phyloP scores from a whole-genome alignment of 2,797 vertebrate species.

The Percopsis omiscomaycus region DNA sequence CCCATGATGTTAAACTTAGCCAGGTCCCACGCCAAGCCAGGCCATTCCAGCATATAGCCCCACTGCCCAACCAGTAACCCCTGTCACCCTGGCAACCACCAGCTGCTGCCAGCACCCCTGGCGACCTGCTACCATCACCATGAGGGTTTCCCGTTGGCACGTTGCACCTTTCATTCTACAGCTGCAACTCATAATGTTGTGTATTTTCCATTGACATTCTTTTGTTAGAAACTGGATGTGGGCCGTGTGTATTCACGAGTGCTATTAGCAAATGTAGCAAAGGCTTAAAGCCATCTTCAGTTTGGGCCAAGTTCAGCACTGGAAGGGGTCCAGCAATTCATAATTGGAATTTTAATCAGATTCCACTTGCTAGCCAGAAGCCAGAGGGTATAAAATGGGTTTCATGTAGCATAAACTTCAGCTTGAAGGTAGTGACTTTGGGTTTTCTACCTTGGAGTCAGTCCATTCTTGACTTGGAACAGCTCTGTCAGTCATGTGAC shows the following conservation, averaged over 20 bases:
- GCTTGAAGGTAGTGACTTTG: not conserved
- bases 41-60: slow-evolving; percentile 47
- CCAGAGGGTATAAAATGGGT: slow-evolving; percentile 4
- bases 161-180: not conserved
- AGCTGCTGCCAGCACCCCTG: slow-evolving; percentile 59
- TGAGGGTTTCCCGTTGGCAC: slow-evolving; percentile 1
- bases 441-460: not conserved
- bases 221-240: slow-evolving; percentile 8
- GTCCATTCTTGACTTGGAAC: not conserved
- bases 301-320: not conserved
- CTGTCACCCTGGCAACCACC: slow-evolving; percentile 50
- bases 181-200: not conserved
- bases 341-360: slow-evolving; percentile 17
- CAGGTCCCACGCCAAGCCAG: slow-evolving; percentile 20
- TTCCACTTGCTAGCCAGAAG: not conserved
- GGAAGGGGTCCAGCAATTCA: not conserved
- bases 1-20: slow-evolving; percentile 31
- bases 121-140: slow-evolving; percentile 20
- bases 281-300: slow-evolving; percentile 13
- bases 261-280: not conserved
- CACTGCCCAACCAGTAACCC: slow-evolving; percentile 26
- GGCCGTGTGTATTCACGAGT: slow-evolving; percentile 19
- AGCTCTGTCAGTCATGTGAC: not conserved
- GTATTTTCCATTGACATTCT: no score
- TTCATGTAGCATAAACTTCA: not conserved